These are phyloP conservation scores for Papilio elwesi DNA, from an alignment of 2,888 invertebrate genomes.

Conservation along the genomic window DNA sequence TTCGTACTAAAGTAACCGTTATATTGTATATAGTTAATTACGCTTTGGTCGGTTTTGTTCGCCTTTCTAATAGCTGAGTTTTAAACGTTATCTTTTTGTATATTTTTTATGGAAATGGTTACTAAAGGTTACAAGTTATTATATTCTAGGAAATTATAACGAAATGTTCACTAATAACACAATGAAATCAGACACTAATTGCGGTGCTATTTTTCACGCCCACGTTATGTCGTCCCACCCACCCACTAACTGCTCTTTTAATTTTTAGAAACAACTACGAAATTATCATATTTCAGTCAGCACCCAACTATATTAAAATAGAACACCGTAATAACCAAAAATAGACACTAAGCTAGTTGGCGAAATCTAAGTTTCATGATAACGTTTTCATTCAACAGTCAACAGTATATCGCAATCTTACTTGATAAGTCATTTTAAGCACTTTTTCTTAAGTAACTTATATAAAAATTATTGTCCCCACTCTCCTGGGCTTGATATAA, in stretches of 20 bases:
- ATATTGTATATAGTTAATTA: too few relatives aligned
- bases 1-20: too few relatives aligned
- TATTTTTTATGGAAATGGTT: neutral
- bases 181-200: constrained; percentile 42
- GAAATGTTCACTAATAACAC: constrained; percentile 24
- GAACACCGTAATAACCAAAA: neutral
- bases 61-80: too few relatives aligned
- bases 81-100: too few relatives aligned
- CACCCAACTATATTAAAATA: neutral
- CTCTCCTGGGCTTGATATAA: too few relatives aligned
- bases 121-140: constrained; percentile 16
- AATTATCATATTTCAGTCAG: constrained; percentile 7
- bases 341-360: neutral
- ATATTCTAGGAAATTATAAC: constrained; percentile 28
- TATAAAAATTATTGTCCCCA: too few relatives aligned
- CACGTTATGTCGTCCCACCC: constrained; percentile 38
- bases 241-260: constrained; percentile 28
- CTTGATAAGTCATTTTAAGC: too few relatives aligned
- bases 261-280: neutral
- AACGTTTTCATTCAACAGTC: too few relatives aligned
- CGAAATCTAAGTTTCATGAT: neutral
- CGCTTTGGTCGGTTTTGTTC: too few relatives aligned
- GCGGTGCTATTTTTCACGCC: constrained; percentile 37
- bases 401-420: too few relatives aligned
- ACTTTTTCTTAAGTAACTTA: too few relatives aligned